phyloP scores from a whole-genome alignment of 2,113 vertebrate genomes.

The Burhinus oedicnemus region DNA sequence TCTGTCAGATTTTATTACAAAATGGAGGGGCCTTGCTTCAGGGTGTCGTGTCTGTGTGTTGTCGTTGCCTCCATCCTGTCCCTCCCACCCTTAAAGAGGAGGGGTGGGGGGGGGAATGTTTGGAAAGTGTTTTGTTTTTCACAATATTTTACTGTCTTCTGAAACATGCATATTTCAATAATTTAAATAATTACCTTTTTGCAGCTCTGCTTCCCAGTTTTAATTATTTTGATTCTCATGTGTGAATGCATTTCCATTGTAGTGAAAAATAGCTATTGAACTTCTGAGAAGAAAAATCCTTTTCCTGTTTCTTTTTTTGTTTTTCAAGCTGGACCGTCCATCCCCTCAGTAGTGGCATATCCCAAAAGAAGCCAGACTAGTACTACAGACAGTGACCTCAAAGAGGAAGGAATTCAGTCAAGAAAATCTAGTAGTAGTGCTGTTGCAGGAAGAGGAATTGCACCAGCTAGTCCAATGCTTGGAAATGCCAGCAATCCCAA shows the following conservation, averaged over 20 bases:
- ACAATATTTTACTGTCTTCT: not conserved
- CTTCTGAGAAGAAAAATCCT: not conserved
- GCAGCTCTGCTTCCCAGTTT: not conserved
- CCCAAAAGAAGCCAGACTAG: conserved; percentile 93
- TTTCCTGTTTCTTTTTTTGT: not conserved
- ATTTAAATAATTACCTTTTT: not conserved
- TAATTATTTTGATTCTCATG: not conserved
- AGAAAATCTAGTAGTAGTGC: conserved; percentile 83
- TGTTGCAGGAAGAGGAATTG: conserved; percentile 82
- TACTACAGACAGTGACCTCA: conserved; percentile 84
- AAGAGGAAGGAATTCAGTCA: conserved; percentile 87
- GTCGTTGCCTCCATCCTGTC: not conserved
- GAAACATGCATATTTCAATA: not conserved
- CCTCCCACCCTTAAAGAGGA: not conserved
- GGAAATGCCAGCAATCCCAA: conserved; percentile 97
- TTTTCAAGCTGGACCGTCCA: conserved; percentile 86
- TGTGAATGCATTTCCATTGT: not conserved
- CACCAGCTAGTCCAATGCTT: conserved; percentile 92
- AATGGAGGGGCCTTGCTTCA: not conserved
- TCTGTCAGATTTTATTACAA: not conserved
- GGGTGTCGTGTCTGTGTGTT: not conserved
- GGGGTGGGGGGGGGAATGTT: no score
- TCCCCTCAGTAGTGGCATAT: conserved; percentile 84
- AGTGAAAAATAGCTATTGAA: not conserved
- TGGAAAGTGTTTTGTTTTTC: not conserved